Evolutionary conservation across 2,113 vertebrate species (phyloP), one percentile per base, ranked within the genome.

Genomic region (Pipa parva): DNA sequence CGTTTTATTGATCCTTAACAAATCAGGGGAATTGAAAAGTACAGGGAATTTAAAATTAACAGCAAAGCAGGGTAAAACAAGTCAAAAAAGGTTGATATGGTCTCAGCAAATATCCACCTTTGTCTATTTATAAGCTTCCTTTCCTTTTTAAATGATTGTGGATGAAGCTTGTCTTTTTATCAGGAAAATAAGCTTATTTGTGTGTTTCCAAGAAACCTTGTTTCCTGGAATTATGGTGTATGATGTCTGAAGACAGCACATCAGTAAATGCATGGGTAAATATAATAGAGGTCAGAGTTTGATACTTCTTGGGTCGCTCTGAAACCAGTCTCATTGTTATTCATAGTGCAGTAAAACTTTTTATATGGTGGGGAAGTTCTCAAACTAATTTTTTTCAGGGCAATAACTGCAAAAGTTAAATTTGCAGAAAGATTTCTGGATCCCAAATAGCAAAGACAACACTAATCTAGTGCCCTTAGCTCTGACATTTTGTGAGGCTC

Each of bases 391-490:
- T 27, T 13, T 48, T 37, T 36, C 52, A 18, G 12, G 4, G 63
- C 62, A 55, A 18, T 55, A 48, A 26, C 26, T 13, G 27, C 25
- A 52, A 52, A n/a, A 20, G 9, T 13, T 24, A 7, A 17, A n/a
- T n/a, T 20, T n/a, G 17, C 5, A 20, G 22, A 15, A 26, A 21
- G 51, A 45, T 31, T 24, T 22, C 50, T 26, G 22, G 24, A 45
- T 24, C 26, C 52, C 52, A 37, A 10, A 24, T 33, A 56, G 61
- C 48, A 51, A 33, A 15, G 51, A 45, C 24, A 56, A 59, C 55
- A 68, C 45, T 59, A 51, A 68, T 68, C 51, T 68, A 51, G 55
- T 29, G 37, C 33, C 48, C 22, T 24, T 45, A 9, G 45, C 64
- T 27, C 28, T 15, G 55, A 59, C 55, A 59, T 45, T 59, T 59